phyloP scores from a whole-genome alignment of 2,888 invertebrate species.

The Drosophila hamatofila region DNA sequence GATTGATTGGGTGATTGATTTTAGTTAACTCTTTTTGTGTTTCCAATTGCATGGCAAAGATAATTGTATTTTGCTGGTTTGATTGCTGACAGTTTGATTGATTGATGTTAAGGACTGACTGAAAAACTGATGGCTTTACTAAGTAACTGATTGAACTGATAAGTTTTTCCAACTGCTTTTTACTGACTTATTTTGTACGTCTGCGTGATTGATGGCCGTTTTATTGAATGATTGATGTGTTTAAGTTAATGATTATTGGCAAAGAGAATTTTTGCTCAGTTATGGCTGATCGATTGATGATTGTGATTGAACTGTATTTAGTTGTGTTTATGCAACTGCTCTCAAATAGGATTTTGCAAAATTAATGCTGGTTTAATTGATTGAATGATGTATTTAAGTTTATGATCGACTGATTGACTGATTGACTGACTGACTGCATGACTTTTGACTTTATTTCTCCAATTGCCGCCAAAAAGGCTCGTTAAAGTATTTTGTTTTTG shows the following conservation, averaged over 20 bases:
- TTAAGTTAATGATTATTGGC: background rate
- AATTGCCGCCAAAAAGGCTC: conserved; percentile 10
- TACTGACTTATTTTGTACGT: too few species aligned
- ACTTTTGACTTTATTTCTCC: conserved; percentile 8
- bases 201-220: background rate
- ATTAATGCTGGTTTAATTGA: background rate
- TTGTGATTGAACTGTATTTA: background rate
- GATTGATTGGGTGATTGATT: background rate
- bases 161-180: background rate
- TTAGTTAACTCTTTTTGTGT: too few species aligned
- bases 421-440: conserved; percentile 12
- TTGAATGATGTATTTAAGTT: background rate
- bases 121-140: too few species aligned
- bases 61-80: background rate
- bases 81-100: background rate
- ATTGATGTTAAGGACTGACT: conserved; percentile 9
- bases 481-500: conserved; percentile 5
- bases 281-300: background rate
- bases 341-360: background rate
- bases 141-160: background rate
- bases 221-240: background rate
- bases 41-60: background rate
- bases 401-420: background rate
- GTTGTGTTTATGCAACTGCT: background rate
- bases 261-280: background rate